Conservation (phyloP, 2,113 vertebrate species). For the Tragelaphus imberbis region DNA sequence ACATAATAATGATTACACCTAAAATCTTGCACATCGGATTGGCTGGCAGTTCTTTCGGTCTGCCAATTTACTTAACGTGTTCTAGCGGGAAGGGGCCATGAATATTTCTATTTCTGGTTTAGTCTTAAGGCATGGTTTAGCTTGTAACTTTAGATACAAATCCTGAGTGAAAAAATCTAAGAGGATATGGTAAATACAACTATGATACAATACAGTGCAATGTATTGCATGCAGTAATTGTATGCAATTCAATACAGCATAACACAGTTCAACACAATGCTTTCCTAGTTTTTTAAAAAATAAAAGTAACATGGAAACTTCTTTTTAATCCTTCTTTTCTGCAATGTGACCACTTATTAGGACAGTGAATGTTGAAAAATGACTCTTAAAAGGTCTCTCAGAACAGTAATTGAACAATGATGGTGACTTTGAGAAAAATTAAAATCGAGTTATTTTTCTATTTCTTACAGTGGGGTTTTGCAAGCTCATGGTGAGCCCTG, state of each 20-base stretch:
- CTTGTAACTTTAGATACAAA: constrained; percentile 33
- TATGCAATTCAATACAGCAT: neutral
- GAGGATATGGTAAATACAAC: neutral
- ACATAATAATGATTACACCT: constrained; percentile 42
- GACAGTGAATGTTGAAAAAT: neutral
- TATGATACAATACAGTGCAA: neutral
- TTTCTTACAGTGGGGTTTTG: neutral
- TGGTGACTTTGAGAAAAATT: neutral
- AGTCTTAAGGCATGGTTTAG: constrained; percentile 54
- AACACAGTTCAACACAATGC: neutral
- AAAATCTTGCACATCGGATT: constrained; percentile 52
- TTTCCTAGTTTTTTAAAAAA: neutral
- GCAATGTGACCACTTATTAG: neutral
- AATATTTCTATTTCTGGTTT: constrained; percentile 29
- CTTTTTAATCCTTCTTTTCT: neutral
- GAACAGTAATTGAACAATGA: neutral
- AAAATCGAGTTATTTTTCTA: neutral
- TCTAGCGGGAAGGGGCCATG: neutral
- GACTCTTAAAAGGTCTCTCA: neutral
- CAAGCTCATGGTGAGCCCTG: neutral
- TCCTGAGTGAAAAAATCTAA: neutral
- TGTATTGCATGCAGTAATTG: neutral
- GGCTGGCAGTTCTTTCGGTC: constrained; percentile 59
- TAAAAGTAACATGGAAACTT: neutral
- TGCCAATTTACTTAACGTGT: constrained; percentile 36